Conservation (phyloP, 2,113 vertebrate genomes). For the Cavia porcellus region DNA sequence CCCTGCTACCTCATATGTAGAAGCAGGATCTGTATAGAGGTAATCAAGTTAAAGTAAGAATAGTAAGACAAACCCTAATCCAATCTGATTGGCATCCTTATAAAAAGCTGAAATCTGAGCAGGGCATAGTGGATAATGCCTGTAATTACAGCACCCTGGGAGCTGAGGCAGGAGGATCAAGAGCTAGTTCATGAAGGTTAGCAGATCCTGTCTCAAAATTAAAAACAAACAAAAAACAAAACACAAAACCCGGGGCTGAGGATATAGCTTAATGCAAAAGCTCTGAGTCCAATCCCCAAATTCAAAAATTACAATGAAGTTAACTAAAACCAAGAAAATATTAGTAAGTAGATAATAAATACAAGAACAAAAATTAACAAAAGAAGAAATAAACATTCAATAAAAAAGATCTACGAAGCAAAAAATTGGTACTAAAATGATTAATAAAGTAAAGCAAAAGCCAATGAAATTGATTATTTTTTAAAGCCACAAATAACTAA, state of each 20-base stretch:
- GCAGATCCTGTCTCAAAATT: not conserved
- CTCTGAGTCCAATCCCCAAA: not conserved
- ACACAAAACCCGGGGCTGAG: not conserved
- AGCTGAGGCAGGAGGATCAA: not conserved
- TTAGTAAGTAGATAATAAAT: not conserved
- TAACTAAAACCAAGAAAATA: not conserved
- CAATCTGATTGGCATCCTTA: not conserved
- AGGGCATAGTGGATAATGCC: not conserved
- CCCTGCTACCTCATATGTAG: not conserved
- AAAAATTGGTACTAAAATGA: not conserved
- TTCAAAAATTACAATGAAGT: not conserved
- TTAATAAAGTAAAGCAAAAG: not conserved
- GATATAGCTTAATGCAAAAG: not conserved
- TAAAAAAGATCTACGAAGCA: not conserved
- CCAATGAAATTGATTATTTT: not conserved
- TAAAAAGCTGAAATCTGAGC: not conserved
- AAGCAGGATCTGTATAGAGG: not conserved
- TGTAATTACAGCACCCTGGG: not conserved
- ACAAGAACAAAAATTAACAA: not conserved
- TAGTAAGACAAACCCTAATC: not conserved
- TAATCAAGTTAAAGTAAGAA: not conserved
- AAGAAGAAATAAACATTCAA: not conserved
- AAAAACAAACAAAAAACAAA: not conserved
- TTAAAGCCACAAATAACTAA: not conserved
- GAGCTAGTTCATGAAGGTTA: not conserved